Evolutionary conservation across 1,140 invertebrate species (phyloP).

Genomic region (Sitobion miscanthi): DNA sequence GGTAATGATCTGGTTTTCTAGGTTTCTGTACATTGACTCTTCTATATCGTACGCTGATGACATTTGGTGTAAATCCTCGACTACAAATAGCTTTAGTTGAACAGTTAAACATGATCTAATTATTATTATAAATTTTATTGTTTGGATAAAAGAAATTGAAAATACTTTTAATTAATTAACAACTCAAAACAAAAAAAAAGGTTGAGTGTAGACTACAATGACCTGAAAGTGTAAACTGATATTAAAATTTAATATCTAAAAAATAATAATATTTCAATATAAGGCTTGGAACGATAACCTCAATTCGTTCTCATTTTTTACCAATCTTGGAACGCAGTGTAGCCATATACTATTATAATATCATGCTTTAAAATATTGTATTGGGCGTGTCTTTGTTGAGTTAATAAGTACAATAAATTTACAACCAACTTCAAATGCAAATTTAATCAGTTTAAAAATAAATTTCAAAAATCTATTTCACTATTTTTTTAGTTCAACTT

Average conservation of each 20-base stretch:
- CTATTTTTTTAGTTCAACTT: no score
- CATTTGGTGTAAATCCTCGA: conserved; percentile 26
- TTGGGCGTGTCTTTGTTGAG: neutral
- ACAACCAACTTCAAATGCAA: no score
- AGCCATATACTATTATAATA: conserved; percentile 20
- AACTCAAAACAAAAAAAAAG: neutral
- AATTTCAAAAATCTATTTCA: no score
- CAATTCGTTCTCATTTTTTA: neutral
- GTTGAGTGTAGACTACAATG: neutral
- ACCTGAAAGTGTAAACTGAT: neutral
- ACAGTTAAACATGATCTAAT: conserved; percentile 45
- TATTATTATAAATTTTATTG: neutral
- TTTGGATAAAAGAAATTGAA: neutral
- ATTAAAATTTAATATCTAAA: neutral
- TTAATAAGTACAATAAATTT: no score
- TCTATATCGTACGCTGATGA: conserved; percentile 47
- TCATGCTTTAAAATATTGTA: neutral
- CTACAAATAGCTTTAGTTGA: conserved; percentile 39
- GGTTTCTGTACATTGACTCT: conserved; percentile 75
- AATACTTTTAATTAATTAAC: neutral
- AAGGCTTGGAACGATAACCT: conserved; percentile 13
- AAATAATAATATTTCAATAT: neutral
- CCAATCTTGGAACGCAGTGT: neutral
- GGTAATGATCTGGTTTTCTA: conserved; percentile 70
- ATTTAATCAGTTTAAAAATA: no score